Percentiles rank a stretch among this genome's conserved stretches.
Conservation (phyloP, 2,797 vertebrate species). For the Xerus rutilus region DNA sequence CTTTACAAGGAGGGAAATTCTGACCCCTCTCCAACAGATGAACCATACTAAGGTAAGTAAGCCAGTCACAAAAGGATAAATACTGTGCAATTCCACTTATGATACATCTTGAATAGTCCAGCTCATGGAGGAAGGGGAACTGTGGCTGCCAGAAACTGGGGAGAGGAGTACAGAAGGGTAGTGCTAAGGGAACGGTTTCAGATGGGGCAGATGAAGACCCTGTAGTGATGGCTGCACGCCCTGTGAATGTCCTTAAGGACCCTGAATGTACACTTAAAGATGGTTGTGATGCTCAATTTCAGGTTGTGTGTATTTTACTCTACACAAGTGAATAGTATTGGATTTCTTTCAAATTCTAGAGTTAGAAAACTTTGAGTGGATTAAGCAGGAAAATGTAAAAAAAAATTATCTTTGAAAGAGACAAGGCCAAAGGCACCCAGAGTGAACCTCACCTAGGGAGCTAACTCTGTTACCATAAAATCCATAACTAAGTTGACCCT, state of each 20-base stretch:
- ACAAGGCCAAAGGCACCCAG: background rate
- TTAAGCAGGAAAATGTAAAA: slow-evolving; percentile 55
- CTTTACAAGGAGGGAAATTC: background rate
- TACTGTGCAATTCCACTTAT: background rate
- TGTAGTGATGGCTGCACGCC: background rate
- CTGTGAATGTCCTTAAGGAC: background rate
- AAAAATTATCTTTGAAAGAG: slow-evolving; percentile 25
- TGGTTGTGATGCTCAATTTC: background rate
- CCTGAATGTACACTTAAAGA: background rate
- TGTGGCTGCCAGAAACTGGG: too few species aligned
- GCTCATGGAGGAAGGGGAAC: background rate
- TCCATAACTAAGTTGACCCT: background rate
- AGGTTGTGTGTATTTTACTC: background rate
- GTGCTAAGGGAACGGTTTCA: background rate
- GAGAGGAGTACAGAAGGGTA: background rate
- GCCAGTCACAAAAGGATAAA: background rate
- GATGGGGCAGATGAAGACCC: background rate
- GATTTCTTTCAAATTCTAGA: background rate
- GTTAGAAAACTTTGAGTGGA: slow-evolving; percentile 8
- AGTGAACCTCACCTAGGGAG: background rate
- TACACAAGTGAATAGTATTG: background rate
- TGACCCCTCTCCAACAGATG: background rate
- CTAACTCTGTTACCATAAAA: background rate
- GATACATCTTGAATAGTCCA: background rate
- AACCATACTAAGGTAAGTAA: background rate